Percentiles rank a stretch among this genome's conserved stretches.
Evolutionary conservation across 2,888 invertebrate species (phyloP).

Genomic region (Cryptocephalus primarius): DNA sequence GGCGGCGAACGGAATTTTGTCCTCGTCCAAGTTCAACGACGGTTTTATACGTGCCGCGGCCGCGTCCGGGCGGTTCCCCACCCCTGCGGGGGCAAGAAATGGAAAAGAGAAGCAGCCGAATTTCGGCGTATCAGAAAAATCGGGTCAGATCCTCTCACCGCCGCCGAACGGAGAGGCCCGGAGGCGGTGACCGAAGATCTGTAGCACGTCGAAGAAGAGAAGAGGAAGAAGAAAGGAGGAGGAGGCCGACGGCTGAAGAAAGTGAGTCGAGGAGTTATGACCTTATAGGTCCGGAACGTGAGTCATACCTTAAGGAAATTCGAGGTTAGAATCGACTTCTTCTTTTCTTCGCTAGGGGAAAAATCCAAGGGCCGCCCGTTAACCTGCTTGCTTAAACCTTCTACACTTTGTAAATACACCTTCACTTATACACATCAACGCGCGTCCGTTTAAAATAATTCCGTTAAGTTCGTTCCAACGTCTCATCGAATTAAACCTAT

Average conservation of each 20-base stretch:
- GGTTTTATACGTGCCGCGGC: neutral
- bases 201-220: neutral
- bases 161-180: neutral
- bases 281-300: too few species aligned
- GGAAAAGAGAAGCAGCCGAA: constrained; percentile 1
- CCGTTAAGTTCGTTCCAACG: too few species aligned
- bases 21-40: neutral
- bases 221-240: neutral
- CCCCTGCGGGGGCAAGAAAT: neutral
- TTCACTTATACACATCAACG: too few species aligned
- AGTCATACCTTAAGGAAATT: too few species aligned
- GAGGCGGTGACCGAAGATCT: neutral
- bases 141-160: constrained; percentile 16
- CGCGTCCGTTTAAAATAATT: too few species aligned
- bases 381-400: too few species aligned
- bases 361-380: too few species aligned
- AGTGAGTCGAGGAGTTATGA: neutral
- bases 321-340: too few species aligned
- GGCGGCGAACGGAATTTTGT: neutral
- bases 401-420: too few species aligned
- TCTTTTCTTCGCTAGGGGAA: too few species aligned
- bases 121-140: constrained; percentile 12
- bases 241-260: neutral
- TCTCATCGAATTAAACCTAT: too few species aligned
- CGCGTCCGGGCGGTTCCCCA: neutral